Base-by-base conservation (phyloP, 2,113 vertebrate genomes). In the Carassius gibelio region DNA sequence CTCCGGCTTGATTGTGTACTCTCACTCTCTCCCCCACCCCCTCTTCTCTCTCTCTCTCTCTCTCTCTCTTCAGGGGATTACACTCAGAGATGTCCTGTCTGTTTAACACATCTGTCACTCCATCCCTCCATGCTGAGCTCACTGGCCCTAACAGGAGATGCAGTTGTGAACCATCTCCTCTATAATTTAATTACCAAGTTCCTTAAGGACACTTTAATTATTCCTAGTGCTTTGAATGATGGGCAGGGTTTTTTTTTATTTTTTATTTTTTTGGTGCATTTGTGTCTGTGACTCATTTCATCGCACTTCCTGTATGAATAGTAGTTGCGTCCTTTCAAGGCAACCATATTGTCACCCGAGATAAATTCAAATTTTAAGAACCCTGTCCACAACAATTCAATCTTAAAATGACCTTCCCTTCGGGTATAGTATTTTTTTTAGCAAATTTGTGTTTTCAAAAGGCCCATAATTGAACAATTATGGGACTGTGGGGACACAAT, bases 31-130 rank as follows among this genome's bases (percentile, higher is more conserved):
- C 23, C 48, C 26, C 6, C 57, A 50, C 45, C 45, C 75, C 55
- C 50, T 36, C 23, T 26, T 2, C 45, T 30, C 30, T 30, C 38
- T 2, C 45, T 78, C 38, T 34, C 75, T 26, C 30, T 30, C 38
- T 2, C 45, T 55, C 17, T n/a, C 45, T 50, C 17, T 75, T 52
- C 38, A 86, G 61, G 57, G 88, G 86, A 89, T 89, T 89, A 86
- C 30, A 75, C 42, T 9, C 84, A 66, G 66, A 62, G 19, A 75
- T 80, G 17, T 48, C n/a, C 1, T 42, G 74, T 82, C 81, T 55
- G 57, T 66, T 74, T 36, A 26, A 57, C 42, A 64, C 88, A 89
- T 88, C 86, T 88, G 88, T 82, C 87, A 79, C 34, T n/a, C 50
- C 9, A 15, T 72, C 83, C 62, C 52, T 64, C n/a, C 72, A 30